A percentile compares a stretch with the other conserved stretches of the same genome.
phyloP scores from a whole-genome alignment of 2,113 vertebrate genomes.

The Atlantisia rogersi region DNA sequence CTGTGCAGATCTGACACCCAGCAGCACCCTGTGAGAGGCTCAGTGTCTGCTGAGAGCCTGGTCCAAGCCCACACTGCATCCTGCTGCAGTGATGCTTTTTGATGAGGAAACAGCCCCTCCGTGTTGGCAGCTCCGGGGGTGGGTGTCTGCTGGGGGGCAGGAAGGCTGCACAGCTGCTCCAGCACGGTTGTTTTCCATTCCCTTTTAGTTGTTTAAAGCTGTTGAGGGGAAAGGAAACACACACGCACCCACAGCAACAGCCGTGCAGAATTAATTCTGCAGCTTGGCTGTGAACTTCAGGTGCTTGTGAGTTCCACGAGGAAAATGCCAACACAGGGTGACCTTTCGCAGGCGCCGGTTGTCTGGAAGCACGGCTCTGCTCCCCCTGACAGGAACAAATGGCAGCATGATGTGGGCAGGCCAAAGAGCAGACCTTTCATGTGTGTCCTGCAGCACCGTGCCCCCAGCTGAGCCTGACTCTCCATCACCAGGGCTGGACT shows the following conservation, averaged over 20 bases:
- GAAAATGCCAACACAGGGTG: slow-evolving; percentile 28
- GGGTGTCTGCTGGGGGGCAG: too few species aligned
- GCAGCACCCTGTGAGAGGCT: not conserved
- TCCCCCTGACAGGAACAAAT: not conserved
- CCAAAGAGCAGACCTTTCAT: not conserved
- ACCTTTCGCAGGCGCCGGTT: not conserved
- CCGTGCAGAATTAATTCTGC: not conserved
- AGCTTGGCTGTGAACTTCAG: slow-evolving; percentile 22
- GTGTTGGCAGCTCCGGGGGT: not conserved
- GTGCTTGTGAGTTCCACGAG: not conserved
- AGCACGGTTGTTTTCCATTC: not conserved
- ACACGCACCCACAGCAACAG: too few species aligned
- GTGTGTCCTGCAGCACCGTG: accelerated
- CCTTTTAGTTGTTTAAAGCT: not conserved
- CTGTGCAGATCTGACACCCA: not conserved
- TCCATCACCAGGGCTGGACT: not conserved
- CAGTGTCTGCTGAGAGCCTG: accelerated
- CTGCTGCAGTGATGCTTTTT: not conserved
- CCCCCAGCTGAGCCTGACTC: not conserved
- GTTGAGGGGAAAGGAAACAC: not conserved
- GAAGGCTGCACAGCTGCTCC: not conserved
- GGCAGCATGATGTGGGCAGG: not conserved
- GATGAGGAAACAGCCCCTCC: too few species aligned
- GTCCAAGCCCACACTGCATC: accelerated
- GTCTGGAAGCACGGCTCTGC: not conserved